Conservation (phyloP, 2,888 invertebrate genomes). For the Plebejus argus region DNA sequence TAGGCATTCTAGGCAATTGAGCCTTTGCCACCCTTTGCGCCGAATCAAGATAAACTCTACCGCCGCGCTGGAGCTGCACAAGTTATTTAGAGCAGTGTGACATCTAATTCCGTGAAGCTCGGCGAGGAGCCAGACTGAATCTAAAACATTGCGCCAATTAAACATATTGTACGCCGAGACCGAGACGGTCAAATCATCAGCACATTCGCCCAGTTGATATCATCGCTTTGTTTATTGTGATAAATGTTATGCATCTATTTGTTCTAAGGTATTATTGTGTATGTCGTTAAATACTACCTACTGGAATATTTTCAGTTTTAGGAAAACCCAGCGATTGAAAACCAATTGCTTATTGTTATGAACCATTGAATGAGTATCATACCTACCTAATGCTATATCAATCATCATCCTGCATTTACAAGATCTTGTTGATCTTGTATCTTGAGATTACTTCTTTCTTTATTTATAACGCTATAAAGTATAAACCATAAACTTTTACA, state of each 20-base stretch:
- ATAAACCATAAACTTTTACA: constrained; percentile 2
- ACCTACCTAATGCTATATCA: not conserved
- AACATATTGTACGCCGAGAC: constrained; percentile 39
- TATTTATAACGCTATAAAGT: not conserved
- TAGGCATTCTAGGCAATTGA: not conserved
- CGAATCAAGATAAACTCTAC: not conserved
- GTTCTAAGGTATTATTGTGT: not conserved
- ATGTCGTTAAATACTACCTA: not conserved
- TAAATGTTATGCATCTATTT: not conserved
- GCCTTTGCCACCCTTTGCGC: not conserved
- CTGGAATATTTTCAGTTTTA: not conserved
- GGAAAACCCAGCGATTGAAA: not conserved
- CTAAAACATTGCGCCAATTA: constrained; percentile 43
- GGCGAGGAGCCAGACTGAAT: constrained; percentile 41
- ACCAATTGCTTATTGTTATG: not conserved
- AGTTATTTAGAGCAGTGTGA: constrained; percentile 51
- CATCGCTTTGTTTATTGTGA: constrained; percentile 21
- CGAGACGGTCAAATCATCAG: constrained; percentile 27
- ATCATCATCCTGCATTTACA: not conserved
- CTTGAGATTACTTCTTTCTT: not conserved
- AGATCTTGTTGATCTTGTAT: not conserved
- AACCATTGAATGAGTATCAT: not conserved
- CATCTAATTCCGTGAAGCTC: constrained; percentile 47
- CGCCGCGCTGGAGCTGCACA: constrained; percentile 42
- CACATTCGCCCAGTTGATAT: constrained; percentile 13